Evolutionary conservation across 2,888 invertebrate species (phyloP).

Genomic region (Graphium colonna): DNA sequence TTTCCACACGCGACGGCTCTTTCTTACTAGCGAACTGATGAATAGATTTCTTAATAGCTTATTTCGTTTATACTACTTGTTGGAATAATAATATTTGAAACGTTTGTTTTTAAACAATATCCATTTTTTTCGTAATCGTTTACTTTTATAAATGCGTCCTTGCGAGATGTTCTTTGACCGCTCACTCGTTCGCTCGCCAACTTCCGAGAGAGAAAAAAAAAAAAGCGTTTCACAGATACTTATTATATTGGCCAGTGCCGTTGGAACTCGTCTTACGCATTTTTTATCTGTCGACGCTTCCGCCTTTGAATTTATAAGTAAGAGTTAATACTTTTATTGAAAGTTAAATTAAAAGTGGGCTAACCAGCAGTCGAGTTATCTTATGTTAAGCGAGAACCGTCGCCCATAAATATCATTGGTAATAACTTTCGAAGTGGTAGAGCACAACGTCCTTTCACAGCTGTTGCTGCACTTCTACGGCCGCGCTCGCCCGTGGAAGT

Average conservation of each 20-base stretch:
- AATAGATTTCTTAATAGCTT: not conserved
- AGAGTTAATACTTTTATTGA: too few relatives aligned
- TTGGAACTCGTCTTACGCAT: conserved; percentile 9
- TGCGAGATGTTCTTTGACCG: not conserved
- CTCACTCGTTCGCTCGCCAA: not conserved
- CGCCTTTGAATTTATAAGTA: not conserved
- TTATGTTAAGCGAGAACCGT: too few relatives aligned
- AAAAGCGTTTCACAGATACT: conserved; percentile 8
- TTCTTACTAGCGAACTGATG: not conserved
- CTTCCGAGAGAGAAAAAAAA: conserved; percentile 10
- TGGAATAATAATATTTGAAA: not conserved
- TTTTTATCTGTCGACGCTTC: conserved; percentile 8
- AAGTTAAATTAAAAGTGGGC: too few relatives aligned
- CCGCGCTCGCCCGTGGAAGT: too few relatives aligned
- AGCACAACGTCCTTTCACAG: too few relatives aligned
- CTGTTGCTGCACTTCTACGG: too few relatives aligned
- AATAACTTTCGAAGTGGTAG: too few relatives aligned
- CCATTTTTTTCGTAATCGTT: not conserved
- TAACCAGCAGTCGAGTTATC: too few relatives aligned
- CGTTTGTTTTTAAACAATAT: too few relatives aligned
- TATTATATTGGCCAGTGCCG: conserved; percentile 13
- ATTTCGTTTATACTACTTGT: not conserved
- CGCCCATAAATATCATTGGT: too few relatives aligned
- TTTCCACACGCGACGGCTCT: too few relatives aligned
- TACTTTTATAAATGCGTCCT: not conserved